Evolutionary conservation across 1,140 invertebrate genomes (phyloP), one percentile per base, ranked within the genome.

Genomic region (Orussus abietinus): DNA sequence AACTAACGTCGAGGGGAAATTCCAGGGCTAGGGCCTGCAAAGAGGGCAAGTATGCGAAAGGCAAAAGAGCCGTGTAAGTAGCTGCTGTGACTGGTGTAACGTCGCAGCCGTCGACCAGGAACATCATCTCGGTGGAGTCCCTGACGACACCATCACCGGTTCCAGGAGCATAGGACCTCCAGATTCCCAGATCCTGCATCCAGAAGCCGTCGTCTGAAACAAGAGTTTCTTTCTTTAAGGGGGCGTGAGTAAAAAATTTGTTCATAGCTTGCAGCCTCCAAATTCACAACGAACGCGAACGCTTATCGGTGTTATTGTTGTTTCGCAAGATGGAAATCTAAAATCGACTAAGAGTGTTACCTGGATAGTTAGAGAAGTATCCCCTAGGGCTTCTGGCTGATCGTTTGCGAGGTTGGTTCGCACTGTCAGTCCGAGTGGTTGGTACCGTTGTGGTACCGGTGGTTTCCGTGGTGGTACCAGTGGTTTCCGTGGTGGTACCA

Each of bases 31-130:
- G 75, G 3, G 85, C 78, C 42, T 84, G 80, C 25, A 89, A 57
- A 33, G 80, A 75, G n/a, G 80, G 77, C 28, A 88, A 77, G 55
- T 84, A 86, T n/a, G 79, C 80, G 59, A 82, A 85, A 21, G 86
- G 86, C 22, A 90, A 62, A 30, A 86, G 77, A 0, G 84, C 79
- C 35, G 86, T 82, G 61, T 88, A 88, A 3, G 79, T 80, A 67
- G 85, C 58, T 1, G 67, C 66, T 5, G 69, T 61, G n/a, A 74
- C 64, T 9, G 57, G 53, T 10, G 62, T 57, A 14, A 62, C 31
- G 13, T 70, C 71, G 34, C 63, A 66, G 5, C 64, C 64, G 37
- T 75, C 70, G 15, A 73, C 57, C 22, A 73, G 50, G 56, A 74
- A 74, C 32, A 60, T 57, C 36, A 75, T 47, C 40, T 73, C 66